Evolutionary conservation across 1,140 invertebrate genomes (phyloP), one percentile per base, ranked within the genome.

Genomic region (Zaprionus inermis): DNA sequence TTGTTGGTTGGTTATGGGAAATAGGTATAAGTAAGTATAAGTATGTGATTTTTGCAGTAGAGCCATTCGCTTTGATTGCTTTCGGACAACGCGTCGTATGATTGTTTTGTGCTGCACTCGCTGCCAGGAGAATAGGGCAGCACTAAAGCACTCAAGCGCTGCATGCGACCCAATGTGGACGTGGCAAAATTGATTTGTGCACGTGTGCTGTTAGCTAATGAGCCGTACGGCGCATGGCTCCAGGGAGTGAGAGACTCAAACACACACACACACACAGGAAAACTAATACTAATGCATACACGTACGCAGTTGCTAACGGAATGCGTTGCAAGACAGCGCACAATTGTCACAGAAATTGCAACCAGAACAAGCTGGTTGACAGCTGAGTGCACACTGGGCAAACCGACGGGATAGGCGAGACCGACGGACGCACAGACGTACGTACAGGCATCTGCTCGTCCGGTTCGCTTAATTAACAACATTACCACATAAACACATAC

Each of bases 201-300:
- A 86, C 83, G 83, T 86, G 83, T 74, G 67, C 80, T 58, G 84
- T 74, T 82, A 88, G 76, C 76, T 88, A 86, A 86, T 86, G 83
- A 88, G 84, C 49, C 61, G 60, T 46, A 52, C 22, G 41, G 49
- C 18, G 46, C 28, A 36, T 55, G 67, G 64, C 65, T 54, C 57
- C 65, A 36, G 41, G 57, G 59, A 55, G 32, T n/a, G n/a, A 5
- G 11, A 3, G 12, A n/a, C n/a, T n/a, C 12, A n/a, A 36, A 51
- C 28, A 44, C 49, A 61, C 74, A 22, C 32, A 46, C 49, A 44
- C 41, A 32, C 49, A n/a, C 52, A 38, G 32, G 5, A 20, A 34
- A 32, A 52, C 34, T 24, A n/a, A 18, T 24, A 55, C 51, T 16
- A 30, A 60, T 18, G 46, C 30, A 63, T 24, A 30, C 51, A 54